A percentile compares a stretch with the other conserved stretches of the same genome.
phyloP scores from a whole-genome alignment of 2,113 vertebrate species.

The Aplodontia rufa region DNA sequence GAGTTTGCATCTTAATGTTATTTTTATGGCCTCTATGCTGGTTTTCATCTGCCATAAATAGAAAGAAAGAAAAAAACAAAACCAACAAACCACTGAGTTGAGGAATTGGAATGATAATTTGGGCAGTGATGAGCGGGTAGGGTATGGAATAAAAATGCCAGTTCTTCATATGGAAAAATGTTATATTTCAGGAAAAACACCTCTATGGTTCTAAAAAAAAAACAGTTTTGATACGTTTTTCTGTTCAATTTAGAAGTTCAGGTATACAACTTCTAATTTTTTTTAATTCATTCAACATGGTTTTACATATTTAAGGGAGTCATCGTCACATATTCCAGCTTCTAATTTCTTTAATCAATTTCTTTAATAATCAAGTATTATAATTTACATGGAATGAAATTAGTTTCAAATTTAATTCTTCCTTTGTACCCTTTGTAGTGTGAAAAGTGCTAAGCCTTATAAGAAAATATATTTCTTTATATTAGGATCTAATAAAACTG shows the following conservation, averaged over 20 bases:
- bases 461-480: background rate
- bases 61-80: background rate
- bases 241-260: background rate
- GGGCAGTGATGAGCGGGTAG: constrained; percentile 36
- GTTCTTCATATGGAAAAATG: constrained; percentile 51
- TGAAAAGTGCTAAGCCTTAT: constrained; percentile 7
- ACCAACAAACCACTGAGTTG: constrained; percentile 43
- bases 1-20: constrained; percentile 41
- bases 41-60: constrained; percentile 56
- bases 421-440: background rate
- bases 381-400: constrained; percentile 53
- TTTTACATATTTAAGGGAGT: too few species aligned
- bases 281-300: too few species aligned
- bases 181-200: constrained; percentile 32
- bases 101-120: constrained; percentile 55
- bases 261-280: constrained; percentile 3
- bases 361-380: background rate
- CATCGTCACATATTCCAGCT: too few species aligned
- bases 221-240: background rate
- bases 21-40: constrained; percentile 58
- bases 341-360: constrained; percentile 36
- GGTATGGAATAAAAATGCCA: constrained; percentile 28
- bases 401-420: constrained; percentile 39
- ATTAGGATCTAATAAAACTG: background rate
- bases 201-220: constrained; percentile 16